Percentiles rank a stretch among this genome's conserved stretches.
These are phyloP conservation scores for Phalacrocorax aristotelis DNA, from an alignment of 2,113 vertebrate genomes.

Conservation along the genomic window DNA sequence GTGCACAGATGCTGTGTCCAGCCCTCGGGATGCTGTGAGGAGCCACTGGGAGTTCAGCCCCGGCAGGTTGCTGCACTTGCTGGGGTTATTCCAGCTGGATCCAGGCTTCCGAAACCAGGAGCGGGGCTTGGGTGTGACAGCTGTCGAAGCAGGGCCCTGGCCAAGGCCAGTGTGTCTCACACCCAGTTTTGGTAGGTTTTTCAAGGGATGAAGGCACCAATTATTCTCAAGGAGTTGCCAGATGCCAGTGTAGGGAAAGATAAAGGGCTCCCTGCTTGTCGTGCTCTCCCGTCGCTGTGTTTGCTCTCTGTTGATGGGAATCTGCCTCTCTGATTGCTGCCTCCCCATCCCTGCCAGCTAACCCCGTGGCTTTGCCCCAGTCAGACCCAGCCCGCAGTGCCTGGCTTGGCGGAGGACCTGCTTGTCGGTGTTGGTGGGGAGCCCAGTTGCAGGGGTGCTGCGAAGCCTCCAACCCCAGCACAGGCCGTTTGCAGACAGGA, in stretches of 20 bases:
- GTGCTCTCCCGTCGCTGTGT: fast-evolving
- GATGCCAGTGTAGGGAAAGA: neutral
- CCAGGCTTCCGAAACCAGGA: slow-evolving; percentile 29
- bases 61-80: neutral
- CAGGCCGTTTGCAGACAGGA: neutral
- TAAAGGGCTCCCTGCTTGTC: neutral
- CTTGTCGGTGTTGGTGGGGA: neutral
- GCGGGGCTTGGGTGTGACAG: neutral
- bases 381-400: neutral
- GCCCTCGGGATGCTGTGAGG: neutral
- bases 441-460: neutral
- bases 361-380: neutral
- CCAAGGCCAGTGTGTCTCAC: neutral
- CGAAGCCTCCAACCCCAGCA: fast-evolving
- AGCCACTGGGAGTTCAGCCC: neutral
- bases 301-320: neutral
- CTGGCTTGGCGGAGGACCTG: neutral
- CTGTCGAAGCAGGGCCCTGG: neutral
- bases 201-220: neutral
- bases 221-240: neutral
- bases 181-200: neutral
- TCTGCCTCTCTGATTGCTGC: neutral
- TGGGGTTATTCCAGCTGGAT: neutral
- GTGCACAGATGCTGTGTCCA: neutral
- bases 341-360: neutral